Base-by-base conservation (phyloP, 2,888 invertebrate genomes). In the Liposcelis brunnea region DNA sequence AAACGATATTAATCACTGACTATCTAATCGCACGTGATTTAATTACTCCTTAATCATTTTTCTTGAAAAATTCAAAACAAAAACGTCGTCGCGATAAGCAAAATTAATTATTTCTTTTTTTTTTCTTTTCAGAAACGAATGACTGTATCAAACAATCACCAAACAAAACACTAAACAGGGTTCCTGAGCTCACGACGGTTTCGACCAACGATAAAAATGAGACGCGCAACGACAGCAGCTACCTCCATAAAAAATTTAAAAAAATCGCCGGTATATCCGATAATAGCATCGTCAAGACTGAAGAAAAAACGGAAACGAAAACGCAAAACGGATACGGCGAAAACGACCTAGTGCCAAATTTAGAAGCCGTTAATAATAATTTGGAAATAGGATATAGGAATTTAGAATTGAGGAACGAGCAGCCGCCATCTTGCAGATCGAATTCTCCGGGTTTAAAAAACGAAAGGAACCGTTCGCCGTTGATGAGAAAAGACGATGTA, bases 171-270 rank as follows among this genome's bases (percentile, higher is more conserved):
- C n/a, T n/a, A 16, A 44, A 26, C 44, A 45, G 37, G 45, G 45
- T 31, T 26, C 37, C 44, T 34, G 45, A 18, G 21, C 38, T 31
- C 5, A 31, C 37, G 36, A 21, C 37, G 44, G 43, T 43, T 26
- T 26, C 26, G 26, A 26, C 26, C 33, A 44, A 44, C 33, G 19
- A 33, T 2, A 19, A 15, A 26, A 44, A 21, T 19, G 11, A 36
- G 37, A 40, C 49, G 33, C 44, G 46, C 46, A 44, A 46, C 49
- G 54, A 55, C 53, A 62, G 62, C 55, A 82, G 79, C 63, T 89
- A 89, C 69, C 72, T 86, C 62, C 89, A 90, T 65, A 90, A 90
- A 66, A 90, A 89, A 65, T 89, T 90, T 66, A 89, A 90, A 67
- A 86, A 87, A 65, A 76, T 86, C 70, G 84, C 79, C 61, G 76